Evolutionary conservation across 2,888 invertebrate species (phyloP).

Genomic region (Thalpophila matura): DNA sequence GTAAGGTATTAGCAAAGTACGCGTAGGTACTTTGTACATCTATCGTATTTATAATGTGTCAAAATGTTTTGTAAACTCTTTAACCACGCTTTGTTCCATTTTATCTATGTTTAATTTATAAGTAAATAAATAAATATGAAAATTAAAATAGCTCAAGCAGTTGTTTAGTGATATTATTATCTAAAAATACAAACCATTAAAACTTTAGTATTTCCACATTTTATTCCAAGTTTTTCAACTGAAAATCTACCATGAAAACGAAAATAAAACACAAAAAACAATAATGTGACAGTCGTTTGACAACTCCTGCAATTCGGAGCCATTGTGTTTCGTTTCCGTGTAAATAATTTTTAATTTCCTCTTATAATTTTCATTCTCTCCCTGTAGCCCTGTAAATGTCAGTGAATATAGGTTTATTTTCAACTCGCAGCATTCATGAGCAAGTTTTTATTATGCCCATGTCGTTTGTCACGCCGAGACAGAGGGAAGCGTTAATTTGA

Average conservation of each 20-base stretch:
- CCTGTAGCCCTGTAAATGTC: constrained; percentile 65
- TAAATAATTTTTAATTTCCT: constrained; percentile 63
- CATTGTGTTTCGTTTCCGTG: constrained; percentile 41
- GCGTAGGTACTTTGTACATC: background rate
- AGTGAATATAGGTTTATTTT: constrained; percentile 70
- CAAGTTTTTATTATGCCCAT: constrained; percentile 80
- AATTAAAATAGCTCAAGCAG: no score
- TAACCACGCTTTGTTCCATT: no score
- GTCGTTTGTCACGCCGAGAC: constrained; percentile 86
- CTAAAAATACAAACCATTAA: no score
- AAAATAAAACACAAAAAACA: constrained; percentile 28
- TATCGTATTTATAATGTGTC: background rate
- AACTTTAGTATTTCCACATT: background rate
- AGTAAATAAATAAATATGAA: no score
- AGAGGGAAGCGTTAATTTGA: constrained; percentile 89
- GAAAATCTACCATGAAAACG: background rate
- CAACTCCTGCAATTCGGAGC: constrained; percentile 37
- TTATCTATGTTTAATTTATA: no score
- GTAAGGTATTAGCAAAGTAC: constrained; percentile 13
- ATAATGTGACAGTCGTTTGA: constrained; percentile 42
- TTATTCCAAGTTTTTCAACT: background rate
- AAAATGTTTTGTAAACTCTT: background rate
- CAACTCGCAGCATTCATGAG: constrained; percentile 71
- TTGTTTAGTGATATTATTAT: no score
- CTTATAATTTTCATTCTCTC: constrained; percentile 61